phyloP scores from a whole-genome alignment of 1,140 invertebrate genomes.

The Paralvinella palmiformis region DNA sequence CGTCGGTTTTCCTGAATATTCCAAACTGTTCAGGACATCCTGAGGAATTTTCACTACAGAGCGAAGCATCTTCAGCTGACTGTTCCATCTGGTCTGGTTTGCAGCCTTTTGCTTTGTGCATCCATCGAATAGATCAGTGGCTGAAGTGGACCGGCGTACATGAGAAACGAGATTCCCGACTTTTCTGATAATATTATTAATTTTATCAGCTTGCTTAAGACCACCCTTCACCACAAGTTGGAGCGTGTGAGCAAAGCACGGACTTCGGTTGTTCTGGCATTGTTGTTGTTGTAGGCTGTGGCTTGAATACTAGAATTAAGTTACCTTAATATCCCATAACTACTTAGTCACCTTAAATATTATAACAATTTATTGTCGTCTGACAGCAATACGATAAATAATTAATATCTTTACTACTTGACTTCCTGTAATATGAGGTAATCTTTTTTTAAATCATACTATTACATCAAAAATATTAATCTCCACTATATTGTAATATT shows the following conservation, averaged over 20 bases:
- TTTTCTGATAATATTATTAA: constrained; percentile 4
- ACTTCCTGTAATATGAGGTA: too few relatives aligned
- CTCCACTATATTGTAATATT: too few relatives aligned
- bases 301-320: too few relatives aligned
- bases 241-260: constrained; percentile 4
- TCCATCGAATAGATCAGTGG: background rate
- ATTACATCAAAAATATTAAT: too few relatives aligned
- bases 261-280: too few relatives aligned
- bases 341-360: too few relatives aligned
- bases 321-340: too few relatives aligned
- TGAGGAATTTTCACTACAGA: background rate
- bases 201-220: background rate
- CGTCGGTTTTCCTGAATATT: background rate
- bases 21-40: background rate
- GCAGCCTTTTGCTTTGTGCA: background rate
- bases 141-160: background rate
- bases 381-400: too few relatives aligned
- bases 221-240: constrained; percentile 8
- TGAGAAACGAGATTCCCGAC: background rate
- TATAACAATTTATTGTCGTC: too few relatives aligned
- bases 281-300: too few relatives aligned
- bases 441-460: too few relatives aligned
- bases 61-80: constrained; percentile 2
- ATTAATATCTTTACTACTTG: too few relatives aligned
- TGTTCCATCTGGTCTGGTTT: constrained; percentile 4